Conservation (phyloP, 2,888 invertebrate genomes). For the Drosophila mercatorum region DNA sequence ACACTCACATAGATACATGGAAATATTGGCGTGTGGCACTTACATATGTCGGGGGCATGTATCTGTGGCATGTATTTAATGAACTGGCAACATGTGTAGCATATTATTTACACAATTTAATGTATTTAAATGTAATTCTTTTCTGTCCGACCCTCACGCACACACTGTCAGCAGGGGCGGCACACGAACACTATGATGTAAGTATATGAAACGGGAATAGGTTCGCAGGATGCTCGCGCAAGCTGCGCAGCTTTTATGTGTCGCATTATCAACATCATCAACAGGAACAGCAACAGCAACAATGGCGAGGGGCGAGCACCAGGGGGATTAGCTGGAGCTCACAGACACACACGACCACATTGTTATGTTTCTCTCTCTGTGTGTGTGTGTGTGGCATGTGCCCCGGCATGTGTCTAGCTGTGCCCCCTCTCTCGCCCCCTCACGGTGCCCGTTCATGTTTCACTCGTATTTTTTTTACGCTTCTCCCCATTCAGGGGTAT, state of each 20-base stretch:
- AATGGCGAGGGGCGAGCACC: conserved; percentile 27
- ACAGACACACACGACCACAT: conserved; percentile 20
- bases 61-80: conserved; percentile 79
- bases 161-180: conserved; percentile 35
- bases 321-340: conserved; percentile 50
- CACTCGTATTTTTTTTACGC: conserved; percentile 39
- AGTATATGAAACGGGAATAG: conserved; percentile 84
- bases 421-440: conserved; percentile 16
- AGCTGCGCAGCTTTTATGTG: conserved; percentile 70
- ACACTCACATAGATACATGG: neutral
- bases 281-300: conserved; percentile 25
- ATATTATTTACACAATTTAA: conserved; percentile 81
- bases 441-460: conserved; percentile 10
- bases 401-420: conserved; percentile 57
- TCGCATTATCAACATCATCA: conserved; percentile 63
- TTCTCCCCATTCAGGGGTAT: conserved; percentile 57
- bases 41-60: conserved; percentile 65
- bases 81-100: conserved; percentile 81
- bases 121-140: conserved; percentile 80
- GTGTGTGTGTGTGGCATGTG: conserved; percentile 33
- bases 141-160: conserved; percentile 39
- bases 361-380: conserved; percentile 32
- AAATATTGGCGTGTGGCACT: conserved; percentile 32
- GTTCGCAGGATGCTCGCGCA: conserved; percentile 80
- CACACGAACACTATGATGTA: conserved; percentile 80